Base-by-base conservation (phyloP, 2,888 invertebrate genomes). In the Tinea trinotella region DNA sequence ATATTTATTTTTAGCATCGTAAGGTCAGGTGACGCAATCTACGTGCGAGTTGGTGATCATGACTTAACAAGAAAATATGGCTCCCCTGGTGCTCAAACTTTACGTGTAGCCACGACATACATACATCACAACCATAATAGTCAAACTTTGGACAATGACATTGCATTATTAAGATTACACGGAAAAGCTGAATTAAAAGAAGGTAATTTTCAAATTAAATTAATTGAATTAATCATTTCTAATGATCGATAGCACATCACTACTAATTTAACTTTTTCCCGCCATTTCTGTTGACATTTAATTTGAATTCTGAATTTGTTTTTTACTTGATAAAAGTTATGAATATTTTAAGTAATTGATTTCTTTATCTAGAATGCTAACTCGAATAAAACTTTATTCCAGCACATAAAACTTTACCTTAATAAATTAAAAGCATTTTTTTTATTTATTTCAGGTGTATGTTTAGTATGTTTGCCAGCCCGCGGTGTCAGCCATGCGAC, bases 91-190 rank as follows among this genome's bases (percentile, higher is more conserved):
- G 96, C 96, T 0, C 96, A 96, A 80, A 96, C 96, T 0, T 82
- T 96, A 15, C 88, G 95, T 12, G 96, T 97, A 1, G 95, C 95
- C 54, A 97, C 97, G 54, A 96, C 96, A 0, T 97, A 97, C 74
- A 97, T 97, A 58, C 97, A 97, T 68, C 97, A 97, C 76, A 97
- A 97, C 81, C 97, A 97, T 85, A 97, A 97, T 77, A 95, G 95
- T 62, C 96, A 96, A 76, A 97, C 97, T 1, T 79, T 97, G 60
- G 97, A 96, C 72, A 97, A 98, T 65, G 97, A 98, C 66, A 96
- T 98, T 59, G 98, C 98, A 1, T 74, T 98, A 57, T 86, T 98
- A 9, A 96, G 96, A 72, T 87, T 97, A 17, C 93, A 94, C 59
- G 95, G 95, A 0, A 95, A 95, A 72, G 95, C 94, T 0, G 95